phyloP scores from a whole-genome alignment of 2,797 vertebrate genomes.

The Sebastes baramenuke region DNA sequence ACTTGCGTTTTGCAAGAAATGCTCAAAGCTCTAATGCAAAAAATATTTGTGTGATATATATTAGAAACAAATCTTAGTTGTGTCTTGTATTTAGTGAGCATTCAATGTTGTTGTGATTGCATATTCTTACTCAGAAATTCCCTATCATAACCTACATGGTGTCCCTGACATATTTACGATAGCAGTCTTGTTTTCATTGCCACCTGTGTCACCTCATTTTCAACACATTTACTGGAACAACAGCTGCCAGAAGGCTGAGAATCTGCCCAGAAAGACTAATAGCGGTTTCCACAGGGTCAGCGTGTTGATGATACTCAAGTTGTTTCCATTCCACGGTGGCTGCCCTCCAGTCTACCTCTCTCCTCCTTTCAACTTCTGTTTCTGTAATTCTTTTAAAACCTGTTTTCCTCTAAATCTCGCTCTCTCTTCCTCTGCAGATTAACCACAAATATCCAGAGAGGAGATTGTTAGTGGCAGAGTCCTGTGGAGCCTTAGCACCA shows the following conservation, averaged over 20 bases:
- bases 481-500: constrained; percentile 96
- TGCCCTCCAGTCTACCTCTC: constrained; percentile 56
- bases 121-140: not conserved
- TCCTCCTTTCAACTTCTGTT: constrained; percentile 42
- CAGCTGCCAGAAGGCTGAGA: constrained; percentile 69
- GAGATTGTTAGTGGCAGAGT: constrained; percentile 95
- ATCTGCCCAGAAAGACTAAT: constrained; percentile 67
- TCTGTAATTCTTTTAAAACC: constrained; percentile 29
- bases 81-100: not conserved
- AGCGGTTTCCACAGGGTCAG: constrained; percentile 76
- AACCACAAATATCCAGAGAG: constrained; percentile 99
- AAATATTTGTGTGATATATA: not conserved
- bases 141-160: not conserved
- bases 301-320: constrained; percentile 68
- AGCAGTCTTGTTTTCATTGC: constrained; percentile 57
- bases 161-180: constrained; percentile 49
- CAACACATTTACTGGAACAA: constrained; percentile 44
- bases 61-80: not conserved
- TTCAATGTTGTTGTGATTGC: not conserved
- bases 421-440: constrained; percentile 83
- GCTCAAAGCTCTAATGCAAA: not conserved
- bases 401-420: constrained; percentile 13
- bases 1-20: not conserved
- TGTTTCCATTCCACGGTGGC: constrained; percentile 71
- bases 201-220: constrained; percentile 47